phyloP scores from a whole-genome alignment of 92 coral and sea anemone species.

The Parazoanthus atlanticus region DNA sequence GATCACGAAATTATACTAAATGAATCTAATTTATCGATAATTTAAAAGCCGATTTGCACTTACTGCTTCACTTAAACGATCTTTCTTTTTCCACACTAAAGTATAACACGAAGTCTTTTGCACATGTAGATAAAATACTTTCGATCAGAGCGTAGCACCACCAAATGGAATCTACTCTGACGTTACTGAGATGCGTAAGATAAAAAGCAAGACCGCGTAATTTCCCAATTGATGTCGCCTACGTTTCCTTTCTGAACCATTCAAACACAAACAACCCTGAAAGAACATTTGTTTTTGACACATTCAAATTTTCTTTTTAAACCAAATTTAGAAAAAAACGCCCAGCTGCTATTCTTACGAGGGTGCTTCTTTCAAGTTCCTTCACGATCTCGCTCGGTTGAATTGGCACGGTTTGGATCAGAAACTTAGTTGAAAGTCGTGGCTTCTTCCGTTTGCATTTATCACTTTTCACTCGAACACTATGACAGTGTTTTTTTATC shows the following conservation, averaged over 20 bases:
- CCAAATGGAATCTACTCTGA: not conserved
- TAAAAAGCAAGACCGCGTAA: not conserved
- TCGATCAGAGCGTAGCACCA: not conserved
- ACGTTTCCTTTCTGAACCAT: not conserved
- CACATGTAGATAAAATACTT: not conserved
- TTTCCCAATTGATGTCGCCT: not conserved
- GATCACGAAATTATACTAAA: not conserved
- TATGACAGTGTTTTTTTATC: not conserved
- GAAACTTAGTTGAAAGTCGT: not conserved
- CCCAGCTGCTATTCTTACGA: not conserved
- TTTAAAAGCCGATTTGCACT: not conserved
- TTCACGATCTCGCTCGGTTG: not conserved
- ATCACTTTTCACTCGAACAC: not conserved
- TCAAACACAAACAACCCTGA: not conserved
- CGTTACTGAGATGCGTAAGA: not conserved
- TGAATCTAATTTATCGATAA: too few species aligned
- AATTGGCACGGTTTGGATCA: not conserved
- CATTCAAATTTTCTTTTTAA: not conserved
- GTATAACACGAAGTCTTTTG: not conserved
- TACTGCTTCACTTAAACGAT: not conserved
- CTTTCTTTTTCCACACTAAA: not conserved
- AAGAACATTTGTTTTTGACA: not conserved
- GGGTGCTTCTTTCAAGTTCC: not conserved
- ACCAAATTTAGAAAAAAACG: not conserved
- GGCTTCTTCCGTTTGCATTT: not conserved